Base-by-base conservation (phyloP, 2,888 invertebrate species). In the Beris chalybata region DNA sequence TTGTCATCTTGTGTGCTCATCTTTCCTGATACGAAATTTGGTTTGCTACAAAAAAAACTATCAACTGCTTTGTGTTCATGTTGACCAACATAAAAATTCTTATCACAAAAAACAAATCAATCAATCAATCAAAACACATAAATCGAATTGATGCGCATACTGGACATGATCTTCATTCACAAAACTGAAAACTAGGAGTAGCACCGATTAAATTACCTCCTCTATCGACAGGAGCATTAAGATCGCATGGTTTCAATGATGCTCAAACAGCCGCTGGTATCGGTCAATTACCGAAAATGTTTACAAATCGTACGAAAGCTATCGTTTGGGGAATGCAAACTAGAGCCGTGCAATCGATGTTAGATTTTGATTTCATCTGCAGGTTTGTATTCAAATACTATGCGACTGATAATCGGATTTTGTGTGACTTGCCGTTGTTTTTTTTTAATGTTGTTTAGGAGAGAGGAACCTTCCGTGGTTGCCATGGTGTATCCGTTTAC, bases 251-350 rank as follows among this genome's bases (percentile, higher is more conserved):
- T 44, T 59, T 58, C 65, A 69, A 59, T 47, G 61, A 56, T 45
- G 56, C 43, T 29, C 31, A 48, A 15, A 47, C 32, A n/a, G 22
- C 15, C 4, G 53, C 58, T 38, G 72, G 71, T 66, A 72, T 73
- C 65, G 73, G 69, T 64, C 73, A 72, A 64, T 70, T 78, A 0
- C 77, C 82, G 71, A 86, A 89, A 30, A 84, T 95, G 70, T 95
- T 97, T 83, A 87, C 85, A n/a, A 87, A 86, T 71, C 84, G 86
- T 68, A 97, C 97, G 11, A 93, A 92, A 78, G 89, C 97, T 9
- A 95, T 99, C 75, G 91, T 99, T 22, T 99, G 98, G 98, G 99
- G 99, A 70, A 97, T 99, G 95, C 99, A 99, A 83, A 92, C 92
- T 54, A 84, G 97, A 68, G 98, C 99, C 29, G 95, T 99, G 7